Percentiles rank a stretch among this genome's conserved stretches.
phyloP scores from a whole-genome alignment of 2,888 invertebrate genomes.

The Megalurothrips usitatus region DNA sequence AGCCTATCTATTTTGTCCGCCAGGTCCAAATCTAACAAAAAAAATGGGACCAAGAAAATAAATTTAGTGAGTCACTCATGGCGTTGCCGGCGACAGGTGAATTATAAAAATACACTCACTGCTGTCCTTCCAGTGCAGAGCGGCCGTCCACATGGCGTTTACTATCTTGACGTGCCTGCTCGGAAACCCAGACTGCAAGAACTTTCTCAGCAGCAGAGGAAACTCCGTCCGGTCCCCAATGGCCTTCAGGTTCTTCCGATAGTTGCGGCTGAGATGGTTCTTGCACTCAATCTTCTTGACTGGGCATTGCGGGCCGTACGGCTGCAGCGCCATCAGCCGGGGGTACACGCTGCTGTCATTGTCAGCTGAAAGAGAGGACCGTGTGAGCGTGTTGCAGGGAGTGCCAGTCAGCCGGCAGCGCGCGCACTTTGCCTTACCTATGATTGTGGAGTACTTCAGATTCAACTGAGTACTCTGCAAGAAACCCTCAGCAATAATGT shows the following conservation, averaged over 20 bases:
- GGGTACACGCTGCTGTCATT: conserved; percentile 43
- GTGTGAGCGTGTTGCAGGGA: too few species aligned
- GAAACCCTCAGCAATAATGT: conserved; percentile 43
- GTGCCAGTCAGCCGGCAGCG: too few species aligned
- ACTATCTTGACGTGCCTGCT: too few species aligned
- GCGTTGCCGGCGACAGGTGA: too few species aligned
- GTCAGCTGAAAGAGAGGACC: conserved; percentile 36
- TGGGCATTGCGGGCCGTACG: conserved; percentile 38
- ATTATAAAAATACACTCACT: too few species aligned
- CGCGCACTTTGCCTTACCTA: conserved; percentile 34
- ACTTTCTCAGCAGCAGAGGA: conserved; percentile 27
- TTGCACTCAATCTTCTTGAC: conserved; percentile 42
- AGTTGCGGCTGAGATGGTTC: conserved; percentile 40
- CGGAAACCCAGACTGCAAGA: too few species aligned
- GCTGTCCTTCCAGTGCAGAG: too few species aligned
- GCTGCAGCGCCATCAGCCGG: conserved; percentile 38
- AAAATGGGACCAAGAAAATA: too few species aligned
- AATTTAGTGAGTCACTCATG: too few species aligned
- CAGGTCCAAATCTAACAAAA: neutral
- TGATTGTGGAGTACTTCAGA: conserved; percentile 41
- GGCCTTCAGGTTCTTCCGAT: conserved; percentile 33
- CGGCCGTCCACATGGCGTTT: too few species aligned
- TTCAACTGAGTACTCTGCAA: conserved; percentile 40
- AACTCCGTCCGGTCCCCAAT: conserved; percentile 16
- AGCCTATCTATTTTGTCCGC: neutral